Evolutionary conservation across 2,113 vertebrate species (phyloP).

Genomic region (Chaetodon auriga): DNA sequence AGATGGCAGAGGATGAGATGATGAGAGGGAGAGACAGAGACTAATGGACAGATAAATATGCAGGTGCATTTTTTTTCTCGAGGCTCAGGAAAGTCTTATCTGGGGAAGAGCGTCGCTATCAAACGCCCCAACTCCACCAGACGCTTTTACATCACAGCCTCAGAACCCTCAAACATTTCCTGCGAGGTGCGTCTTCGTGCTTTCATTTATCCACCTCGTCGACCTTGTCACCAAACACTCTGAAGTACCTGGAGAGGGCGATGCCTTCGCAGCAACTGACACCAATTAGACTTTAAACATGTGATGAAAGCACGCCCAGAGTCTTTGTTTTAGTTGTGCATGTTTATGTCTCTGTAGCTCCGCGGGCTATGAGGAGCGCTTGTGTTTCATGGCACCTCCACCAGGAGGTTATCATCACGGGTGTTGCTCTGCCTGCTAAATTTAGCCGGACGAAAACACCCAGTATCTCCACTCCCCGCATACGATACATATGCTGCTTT

Average conservation of each 20-base stretch:
- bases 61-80: slow-evolving; percentile 47
- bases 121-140: slow-evolving; percentile 39
- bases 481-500: slow-evolving; percentile 51
- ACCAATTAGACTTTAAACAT: slow-evolving; percentile 58
- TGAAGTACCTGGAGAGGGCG: slow-evolving; percentile 27
- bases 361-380: neutral
- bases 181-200: slow-evolving; percentile 10
- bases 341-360: slow-evolving; percentile 33
- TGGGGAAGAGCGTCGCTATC: slow-evolving; percentile 15
- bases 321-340: slow-evolving; percentile 28
- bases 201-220: slow-evolving; percentile 46
- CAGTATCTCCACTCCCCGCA: slow-evolving; percentile 50
- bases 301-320: slow-evolving; percentile 25
- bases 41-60: slow-evolving; percentile 70
- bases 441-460: slow-evolving; percentile 69
- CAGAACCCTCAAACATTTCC: slow-evolving; percentile 23
- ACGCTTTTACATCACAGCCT: slow-evolving; percentile 44
- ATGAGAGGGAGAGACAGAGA: slow-evolving; percentile 46
- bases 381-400: slow-evolving; percentile 37
- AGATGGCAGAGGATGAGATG: slow-evolving; percentile 47
- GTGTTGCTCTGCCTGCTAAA: slow-evolving; percentile 67
- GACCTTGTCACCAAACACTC: slow-evolving; percentile 17
- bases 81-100: slow-evolving; percentile 48
- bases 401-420: slow-evolving; percentile 58
- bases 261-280: slow-evolving; percentile 25